Evolutionary conservation across 1,140 invertebrate species (phyloP).

Genomic region (Drosophila micromelanica): DNA sequence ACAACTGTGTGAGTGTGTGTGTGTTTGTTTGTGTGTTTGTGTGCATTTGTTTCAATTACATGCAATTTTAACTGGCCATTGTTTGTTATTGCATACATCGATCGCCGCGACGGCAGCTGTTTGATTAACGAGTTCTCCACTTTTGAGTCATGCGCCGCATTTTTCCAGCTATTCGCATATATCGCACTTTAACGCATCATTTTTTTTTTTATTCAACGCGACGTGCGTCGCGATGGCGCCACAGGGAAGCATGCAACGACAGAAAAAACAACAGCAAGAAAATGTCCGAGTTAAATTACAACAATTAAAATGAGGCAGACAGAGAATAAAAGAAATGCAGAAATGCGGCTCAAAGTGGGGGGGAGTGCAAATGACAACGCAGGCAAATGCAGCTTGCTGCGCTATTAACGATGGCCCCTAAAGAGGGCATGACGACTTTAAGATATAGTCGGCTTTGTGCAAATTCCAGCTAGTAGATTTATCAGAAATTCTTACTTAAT

Average conservation of each 20-base stretch:
- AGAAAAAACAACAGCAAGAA: constrained; percentile 36
- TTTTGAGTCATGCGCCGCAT: constrained; percentile 58
- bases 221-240: constrained; percentile 68
- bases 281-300: constrained; percentile 59
- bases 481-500: too few species aligned
- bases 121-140: constrained; percentile 63
- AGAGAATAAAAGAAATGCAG: constrained; percentile 22
- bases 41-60: constrained; percentile 58
- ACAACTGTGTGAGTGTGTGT: constrained; percentile 21
- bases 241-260: constrained; percentile 36
- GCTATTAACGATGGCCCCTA: constrained; percentile 15
- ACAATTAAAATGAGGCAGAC: constrained; percentile 70
- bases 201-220: constrained; percentile 60
- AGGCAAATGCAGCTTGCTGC: constrained; percentile 50
- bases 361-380: constrained; percentile 54
- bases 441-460: neutral
- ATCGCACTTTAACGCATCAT: constrained; percentile 73
- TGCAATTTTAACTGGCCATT: constrained; percentile 65
- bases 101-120: constrained; percentile 59
- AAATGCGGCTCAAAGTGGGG: neutral
- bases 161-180: constrained; percentile 46
- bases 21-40: constrained; percentile 24
- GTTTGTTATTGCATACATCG: constrained; percentile 63
- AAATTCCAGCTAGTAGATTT: neutral
- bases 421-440: constrained; percentile 18